A percentile compares a stretch with the other conserved stretches of the same genome.
These are phyloP conservation scores for Scaptomyza parva DNA, from an alignment of 2,888 invertebrate genomes.

Conservation along the genomic window DNA sequence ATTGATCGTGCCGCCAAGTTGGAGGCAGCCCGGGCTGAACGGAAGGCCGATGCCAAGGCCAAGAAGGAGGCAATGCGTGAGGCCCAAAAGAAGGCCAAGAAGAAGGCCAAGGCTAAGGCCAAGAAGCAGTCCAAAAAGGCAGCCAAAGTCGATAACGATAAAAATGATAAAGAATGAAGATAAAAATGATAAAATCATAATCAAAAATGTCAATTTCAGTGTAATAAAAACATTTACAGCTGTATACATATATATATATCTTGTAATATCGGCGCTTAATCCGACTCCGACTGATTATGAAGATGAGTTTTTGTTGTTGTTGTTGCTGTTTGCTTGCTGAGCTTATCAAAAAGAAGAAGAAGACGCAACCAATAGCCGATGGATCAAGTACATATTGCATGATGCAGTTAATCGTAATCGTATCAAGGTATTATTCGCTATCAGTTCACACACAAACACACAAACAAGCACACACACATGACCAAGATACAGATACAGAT, in stretches of 20 bases:
- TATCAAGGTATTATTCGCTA: conserved; percentile 40
- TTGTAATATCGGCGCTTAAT: too few species aligned
- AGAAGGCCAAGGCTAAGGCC: background rate
- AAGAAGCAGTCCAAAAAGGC: background rate
- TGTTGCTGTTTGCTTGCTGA: background rate
- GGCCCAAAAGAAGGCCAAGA: background rate
- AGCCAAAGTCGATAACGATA: too few species aligned
- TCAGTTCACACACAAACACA: conserved; percentile 37
- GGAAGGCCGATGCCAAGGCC: background rate
- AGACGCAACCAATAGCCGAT: conserved; percentile 19
- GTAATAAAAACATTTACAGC: background rate
- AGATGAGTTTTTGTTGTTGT: background rate
- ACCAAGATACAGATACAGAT: conserved; percentile 33
- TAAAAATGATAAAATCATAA: too few species aligned
- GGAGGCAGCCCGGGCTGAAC: background rate
- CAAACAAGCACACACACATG: conserved; percentile 22
- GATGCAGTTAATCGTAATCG: conserved; percentile 13
- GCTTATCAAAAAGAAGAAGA: conserved; percentile 17
- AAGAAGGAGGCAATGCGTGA: background rate
- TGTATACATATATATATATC: background rate
- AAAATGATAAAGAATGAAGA: too few species aligned
- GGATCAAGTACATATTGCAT: conserved; percentile 27
- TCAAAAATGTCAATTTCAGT: too few species aligned
- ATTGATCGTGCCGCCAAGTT: background rate
- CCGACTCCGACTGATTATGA: too few species aligned